Evolutionary conservation across 2,797 vertebrate species (phyloP).

Genomic region (Amblyopsis hoosieri): DNA sequence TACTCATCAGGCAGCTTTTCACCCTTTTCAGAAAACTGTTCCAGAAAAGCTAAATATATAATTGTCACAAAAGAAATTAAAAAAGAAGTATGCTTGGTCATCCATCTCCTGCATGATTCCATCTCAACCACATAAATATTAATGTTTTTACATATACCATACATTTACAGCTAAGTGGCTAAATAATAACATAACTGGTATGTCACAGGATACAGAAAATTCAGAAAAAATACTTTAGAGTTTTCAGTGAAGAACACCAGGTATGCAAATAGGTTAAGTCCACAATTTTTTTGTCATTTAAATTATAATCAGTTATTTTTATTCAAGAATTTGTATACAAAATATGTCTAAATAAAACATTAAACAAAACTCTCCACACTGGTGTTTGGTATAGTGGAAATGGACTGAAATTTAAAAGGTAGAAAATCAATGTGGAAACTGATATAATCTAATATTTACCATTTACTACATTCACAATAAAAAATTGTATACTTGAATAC

Average conservation of each 20-base stretch:
- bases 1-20: constrained; percentile 25
- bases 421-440: constrained; percentile 63
- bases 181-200: constrained; percentile 31
- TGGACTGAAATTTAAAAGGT: constrained; percentile 32
- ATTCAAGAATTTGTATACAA: not conserved
- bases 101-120: constrained; percentile 13
- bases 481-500: constrained; percentile 59
- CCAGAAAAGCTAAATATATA: constrained; percentile 12
- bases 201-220: constrained; percentile 43
- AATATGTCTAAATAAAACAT: not conserved
- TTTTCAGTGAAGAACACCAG: constrained; percentile 36
- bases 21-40: constrained; percentile 32
- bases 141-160: constrained; percentile 33
- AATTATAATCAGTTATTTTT: constrained; percentile 1
- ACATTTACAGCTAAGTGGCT: constrained; percentile 42
- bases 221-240: constrained; percentile 42
- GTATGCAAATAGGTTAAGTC: constrained; percentile 21
- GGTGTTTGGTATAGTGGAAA: constrained; percentile 17
- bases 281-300: constrained; percentile 11
- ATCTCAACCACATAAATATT: constrained; percentile 25
- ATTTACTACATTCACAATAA: constrained; percentile 62
- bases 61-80: constrained; percentile 10
- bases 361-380: constrained; percentile 16
- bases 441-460: constrained; percentile 47
- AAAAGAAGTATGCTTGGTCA: constrained; percentile 15